phyloP scores from a whole-genome alignment of 35 echinoderm and acorn worm species.

The Eucidaris tribuloides region DNA sequence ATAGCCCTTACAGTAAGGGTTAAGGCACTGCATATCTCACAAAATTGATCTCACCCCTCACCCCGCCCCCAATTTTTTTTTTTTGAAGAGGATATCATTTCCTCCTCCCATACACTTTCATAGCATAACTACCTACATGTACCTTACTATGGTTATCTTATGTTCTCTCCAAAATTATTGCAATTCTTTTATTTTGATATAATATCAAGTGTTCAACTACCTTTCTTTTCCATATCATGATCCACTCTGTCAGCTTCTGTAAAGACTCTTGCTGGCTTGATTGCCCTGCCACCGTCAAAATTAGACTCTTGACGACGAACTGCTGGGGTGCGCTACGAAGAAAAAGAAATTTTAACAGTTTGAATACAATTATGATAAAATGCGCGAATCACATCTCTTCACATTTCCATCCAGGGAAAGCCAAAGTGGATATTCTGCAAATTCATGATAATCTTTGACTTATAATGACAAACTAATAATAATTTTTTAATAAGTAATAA shows the following conservation, averaged over 20 bases:
- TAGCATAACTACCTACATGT: neutral
- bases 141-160: neutral
- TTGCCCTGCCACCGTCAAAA: constrained; percentile 55
- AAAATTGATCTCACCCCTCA: neutral
- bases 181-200: neutral
- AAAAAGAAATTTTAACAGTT: constrained; percentile 13
- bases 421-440: too few relatives aligned
- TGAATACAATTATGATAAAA: neutral
- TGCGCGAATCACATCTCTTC: too few relatives aligned
- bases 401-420: too few relatives aligned
- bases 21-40: neutral
- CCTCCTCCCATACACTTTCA: neutral
- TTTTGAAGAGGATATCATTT: neutral
- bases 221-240: constrained; percentile 88
- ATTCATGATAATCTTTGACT: too few relatives aligned
- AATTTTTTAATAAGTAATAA: too few relatives aligned
- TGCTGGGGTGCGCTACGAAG: constrained; percentile 71
- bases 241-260: constrained; percentile 71
- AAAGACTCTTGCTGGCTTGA: constrained; percentile 81
- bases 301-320: constrained; percentile 73
- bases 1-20: too few relatives aligned
- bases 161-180: neutral
- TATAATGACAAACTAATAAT: too few relatives aligned
- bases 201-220: constrained; percentile 25
- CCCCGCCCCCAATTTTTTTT: neutral